A percentile compares a stretch with the other conserved stretches of the same genome.
Evolutionary conservation across 2,113 vertebrate genomes (phyloP).

Genomic region (Hypanus sabinus): DNA sequence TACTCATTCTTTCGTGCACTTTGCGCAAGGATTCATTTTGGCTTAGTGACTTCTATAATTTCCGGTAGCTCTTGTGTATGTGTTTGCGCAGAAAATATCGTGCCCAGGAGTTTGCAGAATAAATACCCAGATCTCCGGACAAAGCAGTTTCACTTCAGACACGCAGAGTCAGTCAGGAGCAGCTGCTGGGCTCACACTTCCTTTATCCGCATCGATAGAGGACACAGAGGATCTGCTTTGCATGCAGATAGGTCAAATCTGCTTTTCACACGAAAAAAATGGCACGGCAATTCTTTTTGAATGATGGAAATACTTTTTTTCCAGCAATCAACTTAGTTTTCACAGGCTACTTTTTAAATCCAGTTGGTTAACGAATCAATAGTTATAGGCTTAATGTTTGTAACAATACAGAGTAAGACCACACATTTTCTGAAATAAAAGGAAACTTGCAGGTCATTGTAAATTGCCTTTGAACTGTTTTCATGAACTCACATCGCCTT

Average conservation of each 20-base stretch:
- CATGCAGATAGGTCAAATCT: background rate
- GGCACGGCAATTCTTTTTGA: background rate
- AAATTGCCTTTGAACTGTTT: background rate
- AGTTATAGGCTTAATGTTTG: background rate
- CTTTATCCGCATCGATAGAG: background rate
- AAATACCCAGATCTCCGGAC: background rate
- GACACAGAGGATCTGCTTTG: background rate
- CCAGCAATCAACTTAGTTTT: background rate
- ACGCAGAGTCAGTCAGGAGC: slow-evolving; percentile 5
- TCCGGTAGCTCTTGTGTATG: background rate
- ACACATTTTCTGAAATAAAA: background rate
- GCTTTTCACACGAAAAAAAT: background rate
- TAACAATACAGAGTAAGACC: background rate
- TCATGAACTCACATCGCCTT: background rate
- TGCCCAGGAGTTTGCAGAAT: slow-evolving; percentile 5
- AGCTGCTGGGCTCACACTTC: slow-evolving; percentile 10
- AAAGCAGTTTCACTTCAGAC: slow-evolving; percentile 18
- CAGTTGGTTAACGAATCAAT: background rate
- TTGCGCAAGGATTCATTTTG: background rate
- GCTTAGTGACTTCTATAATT: background rate
- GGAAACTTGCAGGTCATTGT: background rate
- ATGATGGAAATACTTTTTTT: background rate
- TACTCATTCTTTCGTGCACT: slow-evolving; percentile 14
- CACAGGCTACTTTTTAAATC: background rate
- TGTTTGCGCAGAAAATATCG: background rate